phyloP scores from a whole-genome alignment of 2,888 invertebrate genomes.

The Melieria crassipennis region DNA sequence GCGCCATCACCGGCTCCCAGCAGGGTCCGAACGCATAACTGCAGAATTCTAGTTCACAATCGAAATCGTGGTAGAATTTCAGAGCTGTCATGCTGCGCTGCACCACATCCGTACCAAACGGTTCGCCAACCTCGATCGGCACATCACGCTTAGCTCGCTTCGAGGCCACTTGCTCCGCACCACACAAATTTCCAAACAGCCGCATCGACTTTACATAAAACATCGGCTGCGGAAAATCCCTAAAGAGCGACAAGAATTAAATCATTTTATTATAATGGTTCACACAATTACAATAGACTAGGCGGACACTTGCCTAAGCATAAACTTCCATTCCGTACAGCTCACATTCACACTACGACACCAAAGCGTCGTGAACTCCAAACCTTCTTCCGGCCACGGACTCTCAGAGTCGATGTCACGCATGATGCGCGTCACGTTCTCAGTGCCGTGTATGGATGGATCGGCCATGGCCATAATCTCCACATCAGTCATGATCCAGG shows the following conservation, averaged over 20 bases:
- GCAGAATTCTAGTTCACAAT: conserved; percentile 89
- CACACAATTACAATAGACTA: neutral
- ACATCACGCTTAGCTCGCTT: conserved; percentile 68
- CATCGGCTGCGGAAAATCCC: conserved; percentile 96
- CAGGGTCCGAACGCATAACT: conserved; percentile 98
- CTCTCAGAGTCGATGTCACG: conserved; percentile 87
- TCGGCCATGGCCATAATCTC: conserved; percentile 82
- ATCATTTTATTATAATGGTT: neutral
- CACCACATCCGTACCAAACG: conserved; percentile 84
- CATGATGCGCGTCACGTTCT: conserved; percentile 78
- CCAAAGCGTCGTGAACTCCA: conserved; percentile 93
- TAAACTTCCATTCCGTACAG: conserved; percentile 86
- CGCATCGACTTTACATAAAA: conserved; percentile 84
- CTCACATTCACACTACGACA: conserved; percentile 86
- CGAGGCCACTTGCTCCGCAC: conserved; percentile 87
- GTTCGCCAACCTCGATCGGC: conserved; percentile 78
- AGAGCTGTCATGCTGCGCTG: conserved; percentile 93
- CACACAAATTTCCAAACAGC: conserved; percentile 89
- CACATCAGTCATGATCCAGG: conserved; percentile 82
- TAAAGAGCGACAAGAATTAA: conserved; percentile 35
- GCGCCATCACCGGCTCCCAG: conserved; percentile 88
- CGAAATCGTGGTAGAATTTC: conserved; percentile 98
- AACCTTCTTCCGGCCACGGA: conserved; percentile 90
- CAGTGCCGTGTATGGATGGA: conserved; percentile 83
- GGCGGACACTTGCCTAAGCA: conserved; percentile 69